Percentiles rank a stretch among this genome's conserved stretches.
Evolutionary conservation across 2,888 invertebrate genomes (phyloP).

Genomic region (Drosophila longiperda): DNA sequence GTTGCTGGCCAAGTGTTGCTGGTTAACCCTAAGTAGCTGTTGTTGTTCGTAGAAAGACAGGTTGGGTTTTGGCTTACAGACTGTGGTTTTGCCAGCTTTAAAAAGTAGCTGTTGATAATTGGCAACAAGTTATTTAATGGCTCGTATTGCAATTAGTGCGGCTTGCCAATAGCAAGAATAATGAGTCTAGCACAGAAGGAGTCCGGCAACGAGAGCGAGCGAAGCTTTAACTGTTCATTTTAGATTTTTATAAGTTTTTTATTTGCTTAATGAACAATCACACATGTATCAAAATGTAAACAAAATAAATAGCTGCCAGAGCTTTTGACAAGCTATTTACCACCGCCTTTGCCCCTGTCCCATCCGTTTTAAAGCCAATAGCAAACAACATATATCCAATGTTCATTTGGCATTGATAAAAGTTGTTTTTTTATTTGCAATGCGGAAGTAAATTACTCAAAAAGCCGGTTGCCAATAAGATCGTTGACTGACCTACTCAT

Average conservation of each 20-base stretch:
- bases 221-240: background rate
- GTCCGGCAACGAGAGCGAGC: background rate
- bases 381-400: constrained; percentile 23
- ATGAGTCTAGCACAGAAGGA: constrained; percentile 1
- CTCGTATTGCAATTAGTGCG: constrained; percentile 75
- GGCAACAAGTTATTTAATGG: constrained; percentile 70
- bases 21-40: constrained; percentile 80
- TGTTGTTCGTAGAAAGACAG: constrained; percentile 18
- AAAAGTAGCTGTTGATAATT: constrained; percentile 65
- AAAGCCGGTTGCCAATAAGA: constrained; percentile 77
- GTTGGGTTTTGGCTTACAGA: constrained; percentile 33
- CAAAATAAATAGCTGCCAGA: constrained; percentile 22
- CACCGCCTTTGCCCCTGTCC: background rate
- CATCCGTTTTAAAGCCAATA: background rate
- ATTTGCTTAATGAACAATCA: constrained; percentile 23
- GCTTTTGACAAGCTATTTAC: constrained; percentile 10
- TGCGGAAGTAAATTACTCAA: constrained; percentile 67
- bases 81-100: constrained; percentile 39
- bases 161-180: constrained; percentile 39
- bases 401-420: constrained; percentile 66
- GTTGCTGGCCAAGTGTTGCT: constrained; percentile 71
- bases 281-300: constrained; percentile 23
- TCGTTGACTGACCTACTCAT: constrained; percentile 80
- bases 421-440: constrained; percentile 48
- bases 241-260: too few relatives aligned